phyloP scores from a whole-genome alignment of 2,797 vertebrate species.

The Atherinosoma microstoma region DNA sequence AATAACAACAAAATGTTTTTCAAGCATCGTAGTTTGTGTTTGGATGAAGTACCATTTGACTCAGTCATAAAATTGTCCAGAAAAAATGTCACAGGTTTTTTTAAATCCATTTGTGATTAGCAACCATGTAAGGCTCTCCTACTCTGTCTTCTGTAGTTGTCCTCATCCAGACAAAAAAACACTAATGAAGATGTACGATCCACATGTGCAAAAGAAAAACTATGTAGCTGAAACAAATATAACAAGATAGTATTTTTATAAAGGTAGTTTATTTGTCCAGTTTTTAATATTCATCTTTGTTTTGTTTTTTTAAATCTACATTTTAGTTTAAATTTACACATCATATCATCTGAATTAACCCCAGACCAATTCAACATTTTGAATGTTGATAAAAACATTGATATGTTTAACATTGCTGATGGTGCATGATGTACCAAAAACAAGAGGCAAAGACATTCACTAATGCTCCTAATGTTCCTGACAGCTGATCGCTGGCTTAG shows the following conservation, averaged over 20 bases:
- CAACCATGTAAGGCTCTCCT: not conserved
- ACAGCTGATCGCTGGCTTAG: not conserved
- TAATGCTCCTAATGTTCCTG: not conserved
- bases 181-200: too few species aligned
- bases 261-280: too few species aligned
- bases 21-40: conserved; percentile 6
- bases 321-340: not conserved
- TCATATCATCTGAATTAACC: not conserved
- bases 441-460: not conserved
- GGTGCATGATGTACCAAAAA: too few species aligned
- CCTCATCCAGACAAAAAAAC: too few species aligned
- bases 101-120: not conserved
- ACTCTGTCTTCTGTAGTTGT: too few species aligned
- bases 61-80: conserved; percentile 8
- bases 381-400: not conserved
- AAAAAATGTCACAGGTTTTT: not conserved
- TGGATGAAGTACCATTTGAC: conserved; percentile 8
- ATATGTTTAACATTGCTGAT: too few species aligned
- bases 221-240: too few species aligned
- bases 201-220: too few species aligned
- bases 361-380: not conserved
- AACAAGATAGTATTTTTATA: too few species aligned
- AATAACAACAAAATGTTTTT: conserved; percentile 8
- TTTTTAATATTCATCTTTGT: too few species aligned
- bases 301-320: too few species aligned